Conservation (phyloP, 2,797 vertebrate genomes). For the Argyrosomus regius region DNA sequence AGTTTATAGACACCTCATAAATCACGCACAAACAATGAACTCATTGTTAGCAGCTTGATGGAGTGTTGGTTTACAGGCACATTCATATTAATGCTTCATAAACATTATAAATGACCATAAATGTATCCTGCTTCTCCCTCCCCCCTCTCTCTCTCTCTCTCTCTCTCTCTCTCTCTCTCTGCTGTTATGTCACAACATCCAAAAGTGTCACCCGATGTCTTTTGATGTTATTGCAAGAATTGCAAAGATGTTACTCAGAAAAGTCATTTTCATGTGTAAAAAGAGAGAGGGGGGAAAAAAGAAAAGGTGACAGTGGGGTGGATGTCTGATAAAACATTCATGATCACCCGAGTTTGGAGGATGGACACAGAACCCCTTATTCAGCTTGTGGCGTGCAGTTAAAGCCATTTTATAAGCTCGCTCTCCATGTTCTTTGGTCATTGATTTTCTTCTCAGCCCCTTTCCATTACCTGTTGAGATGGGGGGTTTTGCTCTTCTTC, state of each 20-base stretch:
- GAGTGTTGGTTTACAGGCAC: slow-evolving; percentile 76
- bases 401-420: slow-evolving; percentile 80
- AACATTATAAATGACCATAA: slow-evolving; percentile 78
- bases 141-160: neutral
- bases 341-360: slow-evolving; percentile 61
- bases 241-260: slow-evolving; percentile 59
- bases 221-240: slow-evolving; percentile 60
- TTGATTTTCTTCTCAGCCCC: slow-evolving; percentile 82
- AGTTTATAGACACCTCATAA: slow-evolving; percentile 79
- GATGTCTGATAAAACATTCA: slow-evolving; percentile 70
- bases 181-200: slow-evolving; percentile 61
- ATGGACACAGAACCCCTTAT: slow-evolving; percentile 67
- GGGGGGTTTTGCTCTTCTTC: slow-evolving; percentile 74
- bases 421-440: slow-evolving; percentile 80
- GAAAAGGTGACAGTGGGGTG: slow-evolving; percentile 36
- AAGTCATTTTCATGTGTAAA: slow-evolving; percentile 37
- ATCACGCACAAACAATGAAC: slow-evolving; percentile 77
- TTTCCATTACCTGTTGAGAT: slow-evolving; percentile 86
- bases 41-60: slow-evolving; percentile 75
- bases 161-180: slow-evolving; percentile 8
- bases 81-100: slow-evolving; percentile 81
- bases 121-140: slow-evolving; percentile 30
- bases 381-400: slow-evolving; percentile 73
- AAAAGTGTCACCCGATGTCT: slow-evolving; percentile 56
- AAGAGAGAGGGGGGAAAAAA: slow-evolving; percentile 9